These are phyloP conservation scores for Heterochromis multidens DNA, from an alignment of 2,113 vertebrate genomes.

Conservation along the genomic window DNA sequence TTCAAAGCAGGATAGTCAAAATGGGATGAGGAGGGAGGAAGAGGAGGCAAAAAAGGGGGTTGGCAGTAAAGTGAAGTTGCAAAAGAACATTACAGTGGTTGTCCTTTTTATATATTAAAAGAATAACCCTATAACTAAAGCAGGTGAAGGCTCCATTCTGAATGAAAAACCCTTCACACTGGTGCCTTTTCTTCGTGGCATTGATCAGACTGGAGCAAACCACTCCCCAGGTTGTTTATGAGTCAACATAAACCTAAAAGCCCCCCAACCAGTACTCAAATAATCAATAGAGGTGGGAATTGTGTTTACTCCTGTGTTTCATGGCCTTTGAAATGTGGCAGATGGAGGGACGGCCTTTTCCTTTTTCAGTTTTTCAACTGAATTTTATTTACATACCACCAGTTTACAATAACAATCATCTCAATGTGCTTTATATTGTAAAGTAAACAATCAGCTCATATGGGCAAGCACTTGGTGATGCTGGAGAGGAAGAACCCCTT, in stretches of 20 bases:
- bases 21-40: not conserved
- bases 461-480: no score
- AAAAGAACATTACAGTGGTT: constrained; percentile 20
- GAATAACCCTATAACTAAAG: constrained; percentile 36
- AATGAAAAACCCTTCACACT: not conserved
- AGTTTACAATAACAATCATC: not conserved
- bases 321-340: constrained; percentile 31
- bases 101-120: not conserved
- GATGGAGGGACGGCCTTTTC: constrained; percentile 6
- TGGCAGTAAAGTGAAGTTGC: constrained; percentile 18
- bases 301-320: constrained; percentile 51
- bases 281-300: constrained; percentile 60
- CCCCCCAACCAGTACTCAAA: constrained; percentile 31
- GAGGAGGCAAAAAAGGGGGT: not conserved
- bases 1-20: constrained; percentile 25
- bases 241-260: constrained; percentile 59
- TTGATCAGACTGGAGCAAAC: constrained; percentile 38
- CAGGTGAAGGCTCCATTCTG: not conserved
- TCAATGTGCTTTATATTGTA: not conserved
- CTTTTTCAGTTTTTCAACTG: rapidly evolving
- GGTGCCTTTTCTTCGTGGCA: constrained; percentile 25
- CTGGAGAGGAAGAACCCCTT: not conserved
- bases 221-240: constrained; percentile 49
- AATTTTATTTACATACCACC: not conserved
- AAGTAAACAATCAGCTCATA: not conserved